Evolutionary conservation across 2,113 vertebrate species (phyloP).

Genomic region (Seriola rivoliana): DNA sequence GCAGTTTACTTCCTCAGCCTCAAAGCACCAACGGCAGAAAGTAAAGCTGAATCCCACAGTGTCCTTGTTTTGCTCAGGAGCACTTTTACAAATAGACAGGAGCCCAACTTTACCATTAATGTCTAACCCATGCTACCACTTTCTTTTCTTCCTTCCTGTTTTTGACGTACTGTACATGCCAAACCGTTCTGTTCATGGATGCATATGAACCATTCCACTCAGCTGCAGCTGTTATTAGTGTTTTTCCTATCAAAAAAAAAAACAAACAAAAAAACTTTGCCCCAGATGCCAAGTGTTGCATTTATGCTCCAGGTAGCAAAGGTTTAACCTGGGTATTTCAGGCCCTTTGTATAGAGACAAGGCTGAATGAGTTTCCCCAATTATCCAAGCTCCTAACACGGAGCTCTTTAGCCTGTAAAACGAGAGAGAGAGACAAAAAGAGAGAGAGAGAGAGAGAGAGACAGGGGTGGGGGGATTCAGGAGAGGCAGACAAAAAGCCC

Average conservation of each 20-base stretch:
- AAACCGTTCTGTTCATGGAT: background rate
- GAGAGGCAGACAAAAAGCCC: slow-evolving; percentile 20
- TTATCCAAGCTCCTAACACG: slow-evolving; percentile 17
- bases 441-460: background rate
- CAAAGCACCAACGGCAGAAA: too few species aligned
- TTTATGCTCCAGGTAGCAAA: slow-evolving; percentile 23
- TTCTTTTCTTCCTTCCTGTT: background rate
- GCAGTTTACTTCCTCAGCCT: background rate
- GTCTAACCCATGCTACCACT: too few species aligned
- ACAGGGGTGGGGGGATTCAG: background rate
- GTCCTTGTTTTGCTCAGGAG: background rate
- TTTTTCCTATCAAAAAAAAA: background rate
- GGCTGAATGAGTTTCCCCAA: slow-evolving; percentile 39
- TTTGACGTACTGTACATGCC: background rate
- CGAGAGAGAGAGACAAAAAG: background rate
- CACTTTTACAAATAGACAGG: background rate
- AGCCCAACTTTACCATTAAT: background rate
- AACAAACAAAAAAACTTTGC: too few species aligned
- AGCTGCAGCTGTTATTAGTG: background rate
- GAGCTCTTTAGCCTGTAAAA: slow-evolving; percentile 24
- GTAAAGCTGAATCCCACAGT: background rate
- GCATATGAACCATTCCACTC: background rate
- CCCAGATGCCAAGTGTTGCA: background rate
- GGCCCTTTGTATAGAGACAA: slow-evolving; percentile 26
- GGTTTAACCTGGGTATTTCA: slow-evolving; percentile 2